These are phyloP conservation scores for Aptenodytes forsteri DNA, from an alignment of 2,113 vertebrate species.

Conservation along the genomic window DNA sequence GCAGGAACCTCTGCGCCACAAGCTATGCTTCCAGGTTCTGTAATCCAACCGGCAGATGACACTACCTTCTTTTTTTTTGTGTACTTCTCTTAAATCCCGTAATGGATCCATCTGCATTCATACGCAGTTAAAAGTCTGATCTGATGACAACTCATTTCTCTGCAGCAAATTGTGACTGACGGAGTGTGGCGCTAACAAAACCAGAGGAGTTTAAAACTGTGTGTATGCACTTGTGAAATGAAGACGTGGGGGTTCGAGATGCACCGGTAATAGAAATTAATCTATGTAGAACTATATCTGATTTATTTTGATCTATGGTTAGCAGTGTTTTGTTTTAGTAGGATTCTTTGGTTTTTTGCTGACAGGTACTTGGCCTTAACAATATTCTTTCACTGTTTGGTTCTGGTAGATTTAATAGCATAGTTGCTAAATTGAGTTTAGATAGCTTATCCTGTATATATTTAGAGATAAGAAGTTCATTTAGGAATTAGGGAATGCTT, in stretches of 20 bases:
- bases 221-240: neutral
- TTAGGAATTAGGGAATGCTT: constrained; percentile 81
- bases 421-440: constrained; percentile 75
- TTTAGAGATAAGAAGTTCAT: constrained; percentile 83
- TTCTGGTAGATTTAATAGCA: constrained; percentile 64
- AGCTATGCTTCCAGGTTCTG: neutral
- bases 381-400: constrained; percentile 43
- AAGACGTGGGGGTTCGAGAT: neutral
- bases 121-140: neutral
- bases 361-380: constrained; percentile 41
- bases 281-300: neutral
- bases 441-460: constrained; percentile 78
- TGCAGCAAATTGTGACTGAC: neutral
- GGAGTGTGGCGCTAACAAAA: neutral
- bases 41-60: neutral
- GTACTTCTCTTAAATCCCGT: neutral
- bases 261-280: neutral
- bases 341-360: neutral
- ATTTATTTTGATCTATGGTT: constrained; percentile 24
- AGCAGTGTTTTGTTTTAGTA: neutral
- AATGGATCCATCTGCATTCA: neutral
- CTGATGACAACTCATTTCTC: constrained; percentile 6
- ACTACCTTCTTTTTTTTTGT: neutral
- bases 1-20: neutral
- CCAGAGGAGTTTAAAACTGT: neutral